Percentiles rank a stretch among this genome's conserved stretches.
These are phyloP conservation scores for Pollenia amentaria DNA, from an alignment of 2,888 invertebrate genomes.

Conservation along the genomic window DNA sequence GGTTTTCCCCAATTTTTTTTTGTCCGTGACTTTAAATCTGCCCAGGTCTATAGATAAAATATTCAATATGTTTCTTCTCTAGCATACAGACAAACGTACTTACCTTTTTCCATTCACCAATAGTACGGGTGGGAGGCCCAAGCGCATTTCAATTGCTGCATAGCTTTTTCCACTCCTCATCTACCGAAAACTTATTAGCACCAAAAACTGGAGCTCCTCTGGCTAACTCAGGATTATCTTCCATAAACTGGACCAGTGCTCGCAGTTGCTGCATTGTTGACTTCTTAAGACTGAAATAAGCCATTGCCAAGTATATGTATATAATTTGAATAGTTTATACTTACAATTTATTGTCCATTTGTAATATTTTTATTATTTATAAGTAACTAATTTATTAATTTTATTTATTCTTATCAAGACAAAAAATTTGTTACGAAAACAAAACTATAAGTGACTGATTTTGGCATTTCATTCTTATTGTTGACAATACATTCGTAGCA, in stretches of 20 bases:
- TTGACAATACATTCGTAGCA: no score
- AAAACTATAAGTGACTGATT: background rate
- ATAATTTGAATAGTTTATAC: background rate
- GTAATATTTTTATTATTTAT: background rate
- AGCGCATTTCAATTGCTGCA: background rate
- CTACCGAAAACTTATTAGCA: background rate
- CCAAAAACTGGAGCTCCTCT: conserved; percentile 32
- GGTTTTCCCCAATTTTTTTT: conserved; percentile 13
- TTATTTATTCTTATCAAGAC: background rate
- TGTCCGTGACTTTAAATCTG: conserved; percentile 22
- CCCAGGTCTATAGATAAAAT: conserved; percentile 14
- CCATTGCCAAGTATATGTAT: no score
- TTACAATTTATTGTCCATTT: conserved; percentile 14
- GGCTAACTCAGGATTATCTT: conserved; percentile 34
- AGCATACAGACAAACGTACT: background rate
- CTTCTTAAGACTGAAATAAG: conserved; percentile 16
- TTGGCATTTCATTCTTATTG: no score
- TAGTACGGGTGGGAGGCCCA: conserved; percentile 5
- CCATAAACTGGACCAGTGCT: conserved; percentile 31
- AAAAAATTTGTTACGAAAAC: background rate
- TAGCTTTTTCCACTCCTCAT: conserved; percentile 30
- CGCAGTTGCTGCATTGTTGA: conserved; percentile 2
- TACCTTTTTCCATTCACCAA: conserved; percentile 52
- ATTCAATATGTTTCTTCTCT: no score
- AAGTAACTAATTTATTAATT: conserved; percentile 3